Base-by-base conservation (phyloP, 2,113 vertebrate species). In the Myotis brandtii region DNA sequence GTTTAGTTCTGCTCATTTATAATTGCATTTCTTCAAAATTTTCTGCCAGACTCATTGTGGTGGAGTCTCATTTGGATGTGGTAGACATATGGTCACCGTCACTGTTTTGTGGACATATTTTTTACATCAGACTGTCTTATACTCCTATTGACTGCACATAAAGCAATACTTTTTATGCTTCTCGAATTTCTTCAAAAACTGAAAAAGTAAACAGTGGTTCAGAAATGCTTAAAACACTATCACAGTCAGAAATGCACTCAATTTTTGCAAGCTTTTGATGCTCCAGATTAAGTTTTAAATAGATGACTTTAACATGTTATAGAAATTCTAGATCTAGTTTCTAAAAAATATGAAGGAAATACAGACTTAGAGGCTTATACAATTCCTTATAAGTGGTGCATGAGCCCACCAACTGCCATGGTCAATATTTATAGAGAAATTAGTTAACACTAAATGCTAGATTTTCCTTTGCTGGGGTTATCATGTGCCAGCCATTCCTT, bases 311-410 rank as follows among this genome's bases (percentile, higher is more conserved):
- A 23, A 23, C 1, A 12, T 72, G 0, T 37, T 81, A 16, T 59
- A 6, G 27, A 48, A 84, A 82, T 73, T 86, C 46, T 87, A 79
- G 86, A 87, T 87, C 27, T 77, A 82, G 25, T 34, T 91, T 84
- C 88, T 73, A 69, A 90, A 67, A 70, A 77, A 86, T 73, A 21
- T 9, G 20, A 23, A 86, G 48, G 70, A 37, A 81, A 76, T 94
- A 82, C 3, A 34, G 25, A 54, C 11, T 64, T 85, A 64, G 80
- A 91, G 4, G 11, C 48, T 86, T 94, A 11, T 27, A 62, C 10
- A 64, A 10, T 30, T 77, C 17, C 34, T 83, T 79, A 23, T 43
- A 67, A 89, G 30, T 37, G 67, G 5, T 48, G 14, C 85, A 72
- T 64, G 32, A 94, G 7, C 27, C 18, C 12, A 23, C 89, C 25